These are phyloP conservation scores for Semibalanus balanoides DNA, from an alignment of 1,140 invertebrate species.

Conservation along the genomic window DNA sequence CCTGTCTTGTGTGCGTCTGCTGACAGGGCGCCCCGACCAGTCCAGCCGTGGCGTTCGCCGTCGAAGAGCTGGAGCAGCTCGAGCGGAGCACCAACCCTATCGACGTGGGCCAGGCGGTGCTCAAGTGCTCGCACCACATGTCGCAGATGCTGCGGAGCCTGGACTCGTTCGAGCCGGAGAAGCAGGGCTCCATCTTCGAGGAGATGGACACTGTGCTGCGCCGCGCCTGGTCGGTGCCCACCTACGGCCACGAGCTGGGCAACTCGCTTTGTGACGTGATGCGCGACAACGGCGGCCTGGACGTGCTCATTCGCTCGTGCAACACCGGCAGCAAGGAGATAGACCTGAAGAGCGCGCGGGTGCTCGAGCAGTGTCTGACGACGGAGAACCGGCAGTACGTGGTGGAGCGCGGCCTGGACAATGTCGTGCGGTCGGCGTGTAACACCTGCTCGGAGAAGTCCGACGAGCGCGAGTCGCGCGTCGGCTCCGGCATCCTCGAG, in stretches of 20 bases:
- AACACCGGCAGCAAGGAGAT: slow-evolving; percentile 51
- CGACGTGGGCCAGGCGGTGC: neutral
- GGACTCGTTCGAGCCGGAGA: neutral
- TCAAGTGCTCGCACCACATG: neutral
- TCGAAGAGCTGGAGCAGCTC: neutral
- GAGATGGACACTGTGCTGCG: slow-evolving; percentile 34
- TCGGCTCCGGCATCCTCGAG: slow-evolving; percentile 88
- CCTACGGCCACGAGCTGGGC: slow-evolving; percentile 60
- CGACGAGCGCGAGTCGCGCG: slow-evolving; percentile 66
- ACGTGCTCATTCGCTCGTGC: slow-evolving; percentile 72
- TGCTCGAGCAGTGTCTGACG: slow-evolving; percentile 89
- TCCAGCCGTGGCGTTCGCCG: slow-evolving; percentile 1
- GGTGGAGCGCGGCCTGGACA: slow-evolving; percentile 76
- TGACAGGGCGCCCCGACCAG: neutral
- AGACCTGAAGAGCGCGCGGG: slow-evolving; percentile 65
- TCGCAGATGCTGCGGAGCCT: neutral
- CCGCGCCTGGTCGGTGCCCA: slow-evolving; percentile 81
- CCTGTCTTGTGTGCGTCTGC: no score
- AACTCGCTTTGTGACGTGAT: slow-evolving; percentile 67
- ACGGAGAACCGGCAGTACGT: slow-evolving; percentile 89
- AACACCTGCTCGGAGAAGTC: slow-evolving; percentile 53
- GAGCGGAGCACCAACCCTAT: neutral
- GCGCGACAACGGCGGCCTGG: slow-evolving; percentile 67
- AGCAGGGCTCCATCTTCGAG: slow-evolving; percentile 21
- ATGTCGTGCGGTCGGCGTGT: slow-evolving; percentile 57